A percentile compares a stretch with the other conserved stretches of the same genome.
phyloP scores from a whole-genome alignment of 2,797 vertebrate genomes.

The Cirrhinus molitorella region DNA sequence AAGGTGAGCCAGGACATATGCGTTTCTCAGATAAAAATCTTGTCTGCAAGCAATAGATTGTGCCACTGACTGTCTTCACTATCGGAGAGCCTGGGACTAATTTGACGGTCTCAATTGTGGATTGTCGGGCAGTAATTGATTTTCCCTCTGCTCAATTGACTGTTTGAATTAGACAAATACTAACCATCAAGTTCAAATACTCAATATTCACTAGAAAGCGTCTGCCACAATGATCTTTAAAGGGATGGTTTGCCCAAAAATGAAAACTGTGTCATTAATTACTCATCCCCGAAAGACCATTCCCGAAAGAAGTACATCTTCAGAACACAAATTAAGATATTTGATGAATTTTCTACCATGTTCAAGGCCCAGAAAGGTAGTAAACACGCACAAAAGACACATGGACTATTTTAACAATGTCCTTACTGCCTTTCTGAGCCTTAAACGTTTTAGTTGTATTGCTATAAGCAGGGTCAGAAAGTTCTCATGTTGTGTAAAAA shows the following conservation, averaged over 20 bases:
- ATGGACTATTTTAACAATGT: no score
- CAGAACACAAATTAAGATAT: no score
- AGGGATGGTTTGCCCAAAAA: no score
- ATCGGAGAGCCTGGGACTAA: constrained; percentile 62
- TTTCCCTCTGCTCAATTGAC: constrained; percentile 63
- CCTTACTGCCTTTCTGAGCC: no score
- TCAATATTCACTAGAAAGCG: background rate
- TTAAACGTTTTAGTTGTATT: no score
- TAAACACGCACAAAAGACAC: no score
- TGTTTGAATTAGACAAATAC: constrained; percentile 58
- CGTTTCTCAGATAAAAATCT: constrained; percentile 44
- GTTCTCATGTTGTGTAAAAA: no score
- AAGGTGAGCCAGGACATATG: constrained; percentile 48
- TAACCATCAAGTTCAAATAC: constrained; percentile 30
- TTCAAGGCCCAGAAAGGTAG: background rate
- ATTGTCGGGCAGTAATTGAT: constrained; percentile 70
- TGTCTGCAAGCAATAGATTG: constrained; percentile 23
- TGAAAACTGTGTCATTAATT: no score
- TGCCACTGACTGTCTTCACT: constrained; percentile 36
- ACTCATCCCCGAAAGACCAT: no score
- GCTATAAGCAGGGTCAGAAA: no score
- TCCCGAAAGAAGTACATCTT: no score
- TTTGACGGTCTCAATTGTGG: constrained; percentile 66
- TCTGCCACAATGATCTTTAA: background rate
- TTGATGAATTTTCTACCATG: no score